Conservation (phyloP, 2,888 invertebrate genomes). For the Galerucella calmariensis region DNA sequence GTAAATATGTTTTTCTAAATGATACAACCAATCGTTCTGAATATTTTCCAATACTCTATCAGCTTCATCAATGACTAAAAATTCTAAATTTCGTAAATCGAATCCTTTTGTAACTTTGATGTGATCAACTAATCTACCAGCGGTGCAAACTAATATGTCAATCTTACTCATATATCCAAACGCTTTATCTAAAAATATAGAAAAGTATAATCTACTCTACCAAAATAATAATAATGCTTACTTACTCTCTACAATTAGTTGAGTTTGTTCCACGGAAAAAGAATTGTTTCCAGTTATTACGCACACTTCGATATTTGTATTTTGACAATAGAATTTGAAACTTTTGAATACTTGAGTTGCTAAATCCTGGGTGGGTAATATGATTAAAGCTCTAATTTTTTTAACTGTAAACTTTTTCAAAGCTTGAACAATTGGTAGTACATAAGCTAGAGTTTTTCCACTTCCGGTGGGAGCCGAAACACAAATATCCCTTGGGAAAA, state of each 20-base stretch:
- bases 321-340: slow-evolving; percentile 76
- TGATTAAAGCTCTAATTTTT: slow-evolving; percentile 84
- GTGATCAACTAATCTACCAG: slow-evolving; percentile 93
- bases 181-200: slow-evolving; percentile 67
- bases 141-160: slow-evolving; percentile 93
- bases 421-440: slow-evolving; percentile 88
- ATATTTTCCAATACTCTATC: slow-evolving; percentile 93
- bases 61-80: slow-evolving; percentile 95
- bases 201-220: slow-evolving; percentile 5
- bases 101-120: slow-evolving; percentile 85
- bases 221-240: neutral
- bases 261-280: slow-evolving; percentile 75
- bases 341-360: slow-evolving; percentile 90
- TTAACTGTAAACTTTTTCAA: slow-evolving; percentile 54
- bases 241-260: slow-evolving; percentile 68
- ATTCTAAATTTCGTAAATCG: slow-evolving; percentile 76
- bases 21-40: slow-evolving; percentile 90
- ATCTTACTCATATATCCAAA: slow-evolving; percentile 71
- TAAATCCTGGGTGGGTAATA: slow-evolving; percentile 92
- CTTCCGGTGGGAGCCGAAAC: slow-evolving; percentile 98
- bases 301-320: slow-evolving; percentile 77
- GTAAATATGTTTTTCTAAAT: slow-evolving; percentile 78
- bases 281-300: slow-evolving; percentile 76
- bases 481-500: slow-evolving; percentile 90
- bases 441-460: slow-evolving; percentile 96